phyloP scores from a whole-genome alignment of 1,140 invertebrate species.

The Halotydeus destructor region DNA sequence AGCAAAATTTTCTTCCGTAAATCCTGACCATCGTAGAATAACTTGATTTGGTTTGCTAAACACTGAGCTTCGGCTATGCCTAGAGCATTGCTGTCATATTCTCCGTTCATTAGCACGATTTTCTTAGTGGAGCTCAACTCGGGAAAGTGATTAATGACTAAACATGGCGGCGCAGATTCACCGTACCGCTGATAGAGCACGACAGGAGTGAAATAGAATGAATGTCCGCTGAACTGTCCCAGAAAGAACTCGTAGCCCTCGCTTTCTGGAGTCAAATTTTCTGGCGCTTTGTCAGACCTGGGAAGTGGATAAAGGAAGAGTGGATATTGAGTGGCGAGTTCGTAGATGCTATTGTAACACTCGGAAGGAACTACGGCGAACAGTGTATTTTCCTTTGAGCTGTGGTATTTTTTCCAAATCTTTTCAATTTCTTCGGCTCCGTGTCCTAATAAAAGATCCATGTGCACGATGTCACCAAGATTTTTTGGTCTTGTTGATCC shows the following conservation, averaged over 20 bases:
- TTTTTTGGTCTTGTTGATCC: background rate
- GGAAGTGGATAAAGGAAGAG: constrained; percentile 8
- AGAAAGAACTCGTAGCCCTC: constrained; percentile 10
- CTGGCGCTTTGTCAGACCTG: background rate
- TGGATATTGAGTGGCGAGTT: constrained; percentile 4
- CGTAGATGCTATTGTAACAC: constrained; percentile 7
- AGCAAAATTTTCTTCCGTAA: constrained; percentile 7
- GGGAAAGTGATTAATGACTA: constrained; percentile 8
- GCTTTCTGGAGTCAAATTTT: background rate
- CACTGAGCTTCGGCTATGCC: constrained; percentile 12
- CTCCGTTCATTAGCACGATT: constrained; percentile 9
- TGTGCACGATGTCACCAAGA: constrained; percentile 11
- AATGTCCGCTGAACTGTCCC: constrained; percentile 7
- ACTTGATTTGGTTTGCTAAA: constrained; percentile 16
- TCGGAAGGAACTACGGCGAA: constrained; percentile 2
- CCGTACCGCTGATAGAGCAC: constrained; percentile 6
- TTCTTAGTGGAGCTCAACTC: constrained; percentile 5
- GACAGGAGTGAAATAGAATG: constrained; percentile 9
- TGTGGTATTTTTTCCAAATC: constrained; percentile 12
- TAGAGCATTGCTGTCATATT: constrained; percentile 10
- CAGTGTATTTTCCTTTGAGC: constrained; percentile 1
- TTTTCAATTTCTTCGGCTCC: constrained; percentile 4
- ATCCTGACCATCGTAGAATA: constrained; percentile 14
- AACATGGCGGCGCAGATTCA: constrained; percentile 6
- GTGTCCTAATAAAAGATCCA: constrained; percentile 8